Evolutionary conservation across 2,888 invertebrate species (phyloP), one percentile per base, ranked within the genome.

Genomic region (Melinaea menophilus): DNA sequence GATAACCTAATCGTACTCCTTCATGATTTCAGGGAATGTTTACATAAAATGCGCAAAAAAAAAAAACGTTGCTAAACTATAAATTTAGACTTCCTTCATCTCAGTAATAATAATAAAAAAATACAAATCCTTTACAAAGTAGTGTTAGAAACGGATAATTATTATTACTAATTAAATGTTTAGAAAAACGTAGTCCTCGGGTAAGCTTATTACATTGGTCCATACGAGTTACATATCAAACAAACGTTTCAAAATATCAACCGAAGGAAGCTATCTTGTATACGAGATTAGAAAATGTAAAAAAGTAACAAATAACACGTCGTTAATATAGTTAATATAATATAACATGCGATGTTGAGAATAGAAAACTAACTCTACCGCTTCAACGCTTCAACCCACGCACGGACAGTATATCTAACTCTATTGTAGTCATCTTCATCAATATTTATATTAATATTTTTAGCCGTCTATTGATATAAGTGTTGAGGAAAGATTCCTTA

Each of bases 311-410:
- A 75, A 70, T 72, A 75, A 71, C 66, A 68, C 65, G 62, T 63
- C 58, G 57, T 41, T 33, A 51, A 61, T 65, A 47, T 59, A 63
- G 54, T 62, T 46, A 58, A 63, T 55, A 64, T 67, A 63, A 33
- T 59, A 37, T 59, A 51, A 55, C 12, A 46, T 11, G 46, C 59
- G 57, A 55, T 62, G 59, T 51, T 72, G 54, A 62, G 75, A 78
- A 78, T 80, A 81, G 74, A 81, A 82, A 85, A 84, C 84, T 83
- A 84, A 81, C 77, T 55, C 67, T 73, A 72, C 81, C 80, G 22
- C 22, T 22, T 22, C 22, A 22, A 22, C 22, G 22, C 22, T 22
- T 22, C 22, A 22, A 22, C 22, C 22, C 22, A 22, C 22, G 22
- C 22, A 22, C 22, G 22, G 22, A 22, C 22, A 22, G 22, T 22